Evolutionary conservation across 2,113 vertebrate genomes (phyloP).

Genomic region (Empidonax alnorum): DNA sequence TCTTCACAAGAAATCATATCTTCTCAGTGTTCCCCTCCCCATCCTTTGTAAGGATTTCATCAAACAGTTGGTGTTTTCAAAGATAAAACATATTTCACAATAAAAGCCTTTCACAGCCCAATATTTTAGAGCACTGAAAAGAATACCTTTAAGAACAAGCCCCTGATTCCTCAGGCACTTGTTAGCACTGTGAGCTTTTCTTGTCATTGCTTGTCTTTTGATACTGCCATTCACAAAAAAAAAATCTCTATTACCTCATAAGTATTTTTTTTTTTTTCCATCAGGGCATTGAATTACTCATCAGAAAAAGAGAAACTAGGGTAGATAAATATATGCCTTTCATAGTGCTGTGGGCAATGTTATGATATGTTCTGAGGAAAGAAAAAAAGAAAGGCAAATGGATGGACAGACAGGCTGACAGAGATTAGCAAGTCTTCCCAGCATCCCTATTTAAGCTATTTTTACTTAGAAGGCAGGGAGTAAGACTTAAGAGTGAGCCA

Average conservation of each 20-base stretch:
- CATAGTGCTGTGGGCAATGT: not conserved
- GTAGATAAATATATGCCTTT: not conserved
- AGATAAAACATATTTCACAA: not conserved
- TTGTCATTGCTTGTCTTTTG: not conserved
- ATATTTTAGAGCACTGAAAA: not conserved
- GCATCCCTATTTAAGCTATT: conserved; percentile 79
- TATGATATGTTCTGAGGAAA: not conserved
- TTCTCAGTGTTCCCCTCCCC: not conserved
- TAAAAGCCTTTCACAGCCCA: not conserved
- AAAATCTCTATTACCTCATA: not conserved
- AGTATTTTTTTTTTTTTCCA: not conserved
- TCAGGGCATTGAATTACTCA: not conserved
- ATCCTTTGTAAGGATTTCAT: not conserved
- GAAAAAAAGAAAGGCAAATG: not conserved
- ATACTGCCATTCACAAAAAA: not conserved
- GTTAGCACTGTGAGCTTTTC: not conserved
- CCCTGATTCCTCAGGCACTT: not conserved
- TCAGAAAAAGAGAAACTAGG: not conserved
- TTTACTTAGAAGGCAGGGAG: conserved; percentile 82
- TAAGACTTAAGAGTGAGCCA: conserved; percentile 86
- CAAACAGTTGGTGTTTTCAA: not conserved
- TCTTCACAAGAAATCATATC: not conserved
- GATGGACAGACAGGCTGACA: conserved; percentile 68
- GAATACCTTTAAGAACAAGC: not conserved
- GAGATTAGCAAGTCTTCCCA: conserved; percentile 77